Base-by-base conservation (phyloP, 2,797 vertebrate genomes). In the Sphaeramia orbicularis region DNA sequence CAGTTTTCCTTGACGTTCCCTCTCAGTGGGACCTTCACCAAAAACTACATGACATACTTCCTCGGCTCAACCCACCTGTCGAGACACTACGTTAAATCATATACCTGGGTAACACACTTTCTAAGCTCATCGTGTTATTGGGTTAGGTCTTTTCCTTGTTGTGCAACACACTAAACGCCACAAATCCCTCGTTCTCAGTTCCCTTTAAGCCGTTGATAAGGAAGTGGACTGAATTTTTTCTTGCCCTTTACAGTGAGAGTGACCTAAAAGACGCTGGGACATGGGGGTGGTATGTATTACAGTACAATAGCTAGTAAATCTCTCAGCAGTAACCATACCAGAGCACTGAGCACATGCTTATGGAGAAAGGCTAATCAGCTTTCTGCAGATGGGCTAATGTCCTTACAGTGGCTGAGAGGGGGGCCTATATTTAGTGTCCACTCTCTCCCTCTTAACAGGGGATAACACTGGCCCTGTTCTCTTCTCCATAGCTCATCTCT, bases 301-400 rank as follows among this genome's bases (percentile, higher is more conserved):
- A 88, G 80, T 81, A 66, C 78, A 85, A 86, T 87, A 73, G 77
- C 64, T 12, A 32, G 55, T 80, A 86, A 90, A 84, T 85, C 89
- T 81, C 68, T 71, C 41, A 5, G 35, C 82, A 76, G 79, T 69
- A 86, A 83, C 80, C 63, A 84, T 74, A 88, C 78, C 55, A 63
- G 64, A 80, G 84, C 64, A 64, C 61, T 89, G 79, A 84, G 81
- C 85, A 74, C 68, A 84, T 72, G 84, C 80, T 86, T 85, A 89
- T 80, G 74, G 81, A 88, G 72, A 48, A 51, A 89, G 48, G 76
- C 83, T 94, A 93, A 94, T 94, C 90, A 91, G 93, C 92, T 94
- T 94, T 92, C 78, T 68, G 76, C 51, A 90, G 86, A 89, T 89
- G 84, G 83, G 91, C 81, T 93, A 94, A 94, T 93, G 88, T 91